These are phyloP conservation scores for Damaliscus lunatus DNA, from an alignment of 2,113 vertebrate species.

Conservation along the genomic window DNA sequence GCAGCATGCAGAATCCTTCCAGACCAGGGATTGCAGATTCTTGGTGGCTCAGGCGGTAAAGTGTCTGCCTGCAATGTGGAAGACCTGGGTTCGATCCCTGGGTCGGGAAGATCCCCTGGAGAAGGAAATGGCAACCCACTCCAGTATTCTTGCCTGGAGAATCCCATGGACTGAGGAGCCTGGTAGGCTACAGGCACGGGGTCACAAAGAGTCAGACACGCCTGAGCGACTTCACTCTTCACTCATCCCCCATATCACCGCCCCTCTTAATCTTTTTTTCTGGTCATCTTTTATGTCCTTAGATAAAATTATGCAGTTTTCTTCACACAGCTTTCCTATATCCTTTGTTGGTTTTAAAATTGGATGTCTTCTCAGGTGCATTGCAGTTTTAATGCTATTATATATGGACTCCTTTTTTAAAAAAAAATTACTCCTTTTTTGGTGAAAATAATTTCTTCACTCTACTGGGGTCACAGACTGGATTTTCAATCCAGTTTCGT, in stretches of 20 bases:
- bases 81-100: no score
- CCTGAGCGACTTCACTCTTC: no score
- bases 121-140: no score
- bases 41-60: background rate
- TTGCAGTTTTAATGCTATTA: background rate
- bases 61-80: no score
- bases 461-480: background rate
- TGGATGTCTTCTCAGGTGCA: background rate
- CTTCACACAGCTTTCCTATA: background rate
- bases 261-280: background rate
- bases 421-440: background rate
- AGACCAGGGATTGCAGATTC: background rate
- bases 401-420: background rate
- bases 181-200: no score
- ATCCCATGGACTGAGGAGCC: no score
- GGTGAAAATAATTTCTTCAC: background rate
- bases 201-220: no score
- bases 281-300: background rate
- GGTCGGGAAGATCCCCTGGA: no score
- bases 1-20: background rate
- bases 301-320: slow-evolving; percentile 13
- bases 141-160: no score
- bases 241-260: background rate
- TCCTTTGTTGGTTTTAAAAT: background rate
- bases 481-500: background rate